These are phyloP conservation scores for Eublepharis macularius DNA, from an alignment of 2,113 vertebrate species.

Conservation along the genomic window DNA sequence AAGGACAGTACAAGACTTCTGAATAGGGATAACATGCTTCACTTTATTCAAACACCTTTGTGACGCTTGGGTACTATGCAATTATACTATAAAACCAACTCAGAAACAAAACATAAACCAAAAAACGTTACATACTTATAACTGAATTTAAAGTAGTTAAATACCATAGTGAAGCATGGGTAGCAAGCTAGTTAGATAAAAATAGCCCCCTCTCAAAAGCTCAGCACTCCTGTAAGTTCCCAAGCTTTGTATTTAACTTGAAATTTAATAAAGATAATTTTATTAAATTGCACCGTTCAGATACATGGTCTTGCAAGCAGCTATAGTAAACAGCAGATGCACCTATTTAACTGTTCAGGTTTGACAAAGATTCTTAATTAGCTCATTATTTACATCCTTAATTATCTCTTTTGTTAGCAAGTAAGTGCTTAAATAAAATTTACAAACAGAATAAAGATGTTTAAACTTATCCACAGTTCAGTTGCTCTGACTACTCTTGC, in stretches of 20 bases:
- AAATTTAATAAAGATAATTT: slow-evolving; percentile 53
- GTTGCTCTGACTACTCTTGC: no score
- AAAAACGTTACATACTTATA: no score
- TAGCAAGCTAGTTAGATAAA: neutral
- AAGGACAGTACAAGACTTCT: no score
- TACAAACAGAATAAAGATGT: slow-evolving; percentile 10
- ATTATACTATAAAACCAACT: no score
- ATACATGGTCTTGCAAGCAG: neutral
- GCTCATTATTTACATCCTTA: slow-evolving; percentile 15
- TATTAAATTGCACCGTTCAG: slow-evolving; percentile 50
- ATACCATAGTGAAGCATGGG: no score
- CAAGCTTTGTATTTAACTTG: neutral
- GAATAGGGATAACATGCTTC: no score
- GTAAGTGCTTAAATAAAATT: slow-evolving; percentile 15
- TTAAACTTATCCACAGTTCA: neutral
- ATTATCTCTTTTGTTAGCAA: slow-evolving; percentile 9
- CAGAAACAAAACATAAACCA: no score
- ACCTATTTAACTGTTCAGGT: slow-evolving; percentile 6
- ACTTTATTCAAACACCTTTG: no score
- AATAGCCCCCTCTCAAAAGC: neutral
- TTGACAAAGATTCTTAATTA: slow-evolving; percentile 11
- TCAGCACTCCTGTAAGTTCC: neutral
- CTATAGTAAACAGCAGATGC: slow-evolving; percentile 3
- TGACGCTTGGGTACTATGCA: no score
- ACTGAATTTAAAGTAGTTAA: no score